Evolutionary conservation across 2,797 vertebrate species (phyloP).

Genomic region (Phoxinus dragarum): DNA sequence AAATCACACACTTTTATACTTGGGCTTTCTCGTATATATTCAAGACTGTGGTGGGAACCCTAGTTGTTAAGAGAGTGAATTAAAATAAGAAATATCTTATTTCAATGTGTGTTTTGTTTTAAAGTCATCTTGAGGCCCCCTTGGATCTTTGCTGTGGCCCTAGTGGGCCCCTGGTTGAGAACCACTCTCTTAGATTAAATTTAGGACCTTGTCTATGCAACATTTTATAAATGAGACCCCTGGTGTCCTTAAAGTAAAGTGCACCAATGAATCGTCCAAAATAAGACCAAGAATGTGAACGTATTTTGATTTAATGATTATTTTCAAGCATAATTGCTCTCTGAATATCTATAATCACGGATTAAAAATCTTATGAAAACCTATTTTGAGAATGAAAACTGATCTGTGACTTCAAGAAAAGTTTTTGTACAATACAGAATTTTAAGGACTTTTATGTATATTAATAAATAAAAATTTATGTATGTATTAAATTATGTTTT

Average conservation of each 20-base stretch:
- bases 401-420: not conserved
- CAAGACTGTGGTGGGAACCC: no score
- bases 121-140: no score
- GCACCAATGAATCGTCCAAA: not conserved
- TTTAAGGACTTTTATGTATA: not conserved
- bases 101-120: no score
- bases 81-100: no score
- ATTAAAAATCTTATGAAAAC: not conserved
- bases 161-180: no score
- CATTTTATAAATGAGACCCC: not conserved
- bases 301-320: not conserved
- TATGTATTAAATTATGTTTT: not conserved
- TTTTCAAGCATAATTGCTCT: not conserved
- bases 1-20: no score
- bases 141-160: no score
- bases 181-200: not conserved
- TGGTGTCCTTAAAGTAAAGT: not conserved
- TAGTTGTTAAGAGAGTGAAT: no score
- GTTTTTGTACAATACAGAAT: not conserved
- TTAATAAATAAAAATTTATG: not conserved
- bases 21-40: no score
- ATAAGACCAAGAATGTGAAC: not conserved
- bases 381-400: not conserved
- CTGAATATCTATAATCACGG: not conserved
- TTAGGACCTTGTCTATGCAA: not conserved